A percentile compares a stretch with the other conserved stretches of the same genome.
Evolutionary conservation across 1,140 invertebrate genomes (phyloP).

Genomic region (Scaptomyza hsui): DNA sequence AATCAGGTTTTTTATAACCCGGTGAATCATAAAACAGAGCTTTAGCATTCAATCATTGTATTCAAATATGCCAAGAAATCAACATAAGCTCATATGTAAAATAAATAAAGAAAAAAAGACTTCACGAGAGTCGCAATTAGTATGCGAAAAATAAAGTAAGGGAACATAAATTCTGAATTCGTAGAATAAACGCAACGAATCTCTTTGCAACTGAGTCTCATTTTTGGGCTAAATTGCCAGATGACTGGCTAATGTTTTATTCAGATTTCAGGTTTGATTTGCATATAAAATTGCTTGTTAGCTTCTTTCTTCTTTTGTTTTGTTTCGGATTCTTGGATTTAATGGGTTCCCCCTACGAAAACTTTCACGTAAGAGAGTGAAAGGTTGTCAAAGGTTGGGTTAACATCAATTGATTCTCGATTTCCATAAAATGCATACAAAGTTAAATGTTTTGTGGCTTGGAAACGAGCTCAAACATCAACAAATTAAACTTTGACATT

Average conservation of each 20-base stretch:
- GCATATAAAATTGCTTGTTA: slow-evolving; percentile 74
- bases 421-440: slow-evolving; percentile 23
- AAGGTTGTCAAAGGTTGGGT: slow-evolving; percentile 10
- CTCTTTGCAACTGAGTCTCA: neutral
- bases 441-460: neutral
- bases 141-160: slow-evolving; percentile 32
- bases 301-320: slow-evolving; percentile 31
- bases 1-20: slow-evolving; percentile 19
- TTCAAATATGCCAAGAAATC: slow-evolving; percentile 46
- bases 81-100: slow-evolving; percentile 32
- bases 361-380: slow-evolving; percentile 43
- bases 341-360: slow-evolving; percentile 35
- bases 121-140: slow-evolving; percentile 51
- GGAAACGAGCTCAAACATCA: neutral
- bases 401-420: slow-evolving; percentile 6
- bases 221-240: slow-evolving; percentile 28
- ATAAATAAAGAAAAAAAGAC: neutral
- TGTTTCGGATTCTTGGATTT: slow-evolving; percentile 28
- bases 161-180: slow-evolving; percentile 37
- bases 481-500: slow-evolving; percentile 64
- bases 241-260: slow-evolving; percentile 65
- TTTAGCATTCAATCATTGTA: slow-evolving; percentile 60
- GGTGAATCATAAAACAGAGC: slow-evolving; percentile 51
- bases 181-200: slow-evolving; percentile 41
- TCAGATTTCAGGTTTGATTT: slow-evolving; percentile 62